Evolutionary conservation across 2,113 vertebrate species (phyloP), one percentile per base, ranked within the genome.

Genomic region (Xiphophorus couchianus): DNA sequence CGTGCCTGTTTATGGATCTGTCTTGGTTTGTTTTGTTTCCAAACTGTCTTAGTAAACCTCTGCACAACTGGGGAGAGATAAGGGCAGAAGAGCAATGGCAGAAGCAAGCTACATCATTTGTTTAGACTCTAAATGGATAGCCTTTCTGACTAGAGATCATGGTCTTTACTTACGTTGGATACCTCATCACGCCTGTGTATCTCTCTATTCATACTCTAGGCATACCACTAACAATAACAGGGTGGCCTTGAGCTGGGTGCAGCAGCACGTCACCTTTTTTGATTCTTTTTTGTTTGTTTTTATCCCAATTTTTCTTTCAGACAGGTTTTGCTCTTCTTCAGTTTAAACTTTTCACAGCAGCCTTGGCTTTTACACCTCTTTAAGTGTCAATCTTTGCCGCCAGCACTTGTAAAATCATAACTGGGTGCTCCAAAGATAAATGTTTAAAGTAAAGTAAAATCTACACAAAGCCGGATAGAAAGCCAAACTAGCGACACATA

Each of bases 111-210:
- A 69, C 64, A 69, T 88, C 69, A 75, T 87, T 83, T 84, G 74
- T 90, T 83, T 70, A 64, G 76, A 25, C 71, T 66, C 77, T 88
- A 72, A 85, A 88, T 82, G 66, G 66, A 86, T 85, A 71, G 35
- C 42, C 67, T 62, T 79, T 73, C 66, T 78, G 60, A 79, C 72
- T 69, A 71, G 62, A 77, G 60, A 76, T 71, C 51, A 22, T 76
- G 74, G 68, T 84, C 74, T 89, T 89, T 84, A 76, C 71, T 71
- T 77, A 78, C 48, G n/a, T 19, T 12, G 62, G 63, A 65, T 25
- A 6, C 48, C 68, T 66, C 28, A 44, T 39, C 22, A 11, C 29
- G 62, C 30, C 69, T 60, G 35, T 27, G 2, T 4, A 27, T 37
- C 35, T 25, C 12, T 30, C 35, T 64, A 66, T 33, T 62, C 62